Evolutionary conservation across 2,113 vertebrate genomes (phyloP).

Genomic region (Triplophysa rosa): DNA sequence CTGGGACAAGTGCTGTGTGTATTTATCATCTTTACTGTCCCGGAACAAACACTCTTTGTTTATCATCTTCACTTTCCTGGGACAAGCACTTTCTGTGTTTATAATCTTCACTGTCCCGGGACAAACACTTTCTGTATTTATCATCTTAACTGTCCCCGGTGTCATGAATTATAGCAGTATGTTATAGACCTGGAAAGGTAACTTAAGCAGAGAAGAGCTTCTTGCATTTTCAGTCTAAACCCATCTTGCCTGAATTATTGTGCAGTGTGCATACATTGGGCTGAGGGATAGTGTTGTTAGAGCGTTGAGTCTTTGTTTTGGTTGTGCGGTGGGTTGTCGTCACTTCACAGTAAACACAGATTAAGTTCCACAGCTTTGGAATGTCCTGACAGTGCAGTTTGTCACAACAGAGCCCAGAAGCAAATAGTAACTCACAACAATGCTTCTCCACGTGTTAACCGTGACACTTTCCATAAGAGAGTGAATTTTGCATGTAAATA

Average conservation of each 20-base stretch:
- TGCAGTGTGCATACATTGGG: background rate
- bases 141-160: no score
- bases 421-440: conserved; percentile 3
- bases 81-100: no score
- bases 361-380: conserved; percentile 33
- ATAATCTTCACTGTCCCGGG: no score
- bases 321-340: background rate
- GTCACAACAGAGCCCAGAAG: conserved; percentile 26
- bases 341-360: conserved; percentile 40
- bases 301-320: conserved; percentile 1
- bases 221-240: background rate
- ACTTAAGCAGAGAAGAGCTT: no score
- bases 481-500: background rate
- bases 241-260: background rate
- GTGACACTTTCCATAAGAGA: background rate
- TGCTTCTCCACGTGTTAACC: background rate
- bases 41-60: no score
- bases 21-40: no score
- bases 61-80: no score
- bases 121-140: no score
- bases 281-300: conserved; percentile 3
- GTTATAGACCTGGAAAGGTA: no score
- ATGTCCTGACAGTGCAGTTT: conserved; percentile 49
- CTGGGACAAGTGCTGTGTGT: no score
- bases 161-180: no score